Evolutionary conservation across 2,888 invertebrate genomes (phyloP).

Genomic region (Acanthosoma haemorrhoidale): DNA sequence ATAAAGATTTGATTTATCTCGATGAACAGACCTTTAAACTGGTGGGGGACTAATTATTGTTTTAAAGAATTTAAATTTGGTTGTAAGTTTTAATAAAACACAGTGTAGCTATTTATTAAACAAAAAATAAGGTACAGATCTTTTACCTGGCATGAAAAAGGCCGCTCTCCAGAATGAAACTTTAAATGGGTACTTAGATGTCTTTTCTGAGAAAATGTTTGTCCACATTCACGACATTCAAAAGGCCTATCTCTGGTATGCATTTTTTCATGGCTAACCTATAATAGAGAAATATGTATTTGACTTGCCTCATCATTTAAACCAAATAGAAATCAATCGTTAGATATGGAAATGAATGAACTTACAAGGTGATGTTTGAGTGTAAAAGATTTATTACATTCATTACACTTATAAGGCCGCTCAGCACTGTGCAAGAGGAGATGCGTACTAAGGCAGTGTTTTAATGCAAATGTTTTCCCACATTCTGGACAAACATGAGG

Average conservation of each 20-base stretch:
- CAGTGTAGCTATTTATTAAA: too few relatives aligned
- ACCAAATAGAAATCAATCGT: too few relatives aligned
- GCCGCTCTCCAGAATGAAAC: constrained; percentile 79
- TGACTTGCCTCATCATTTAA: not conserved
- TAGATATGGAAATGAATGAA: not conserved
- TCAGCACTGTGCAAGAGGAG: constrained; percentile 73
- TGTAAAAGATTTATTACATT: constrained; percentile 82
- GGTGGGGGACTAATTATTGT: too few relatives aligned
- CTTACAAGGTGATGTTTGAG: constrained; percentile 68
- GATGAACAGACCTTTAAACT: too few relatives aligned
- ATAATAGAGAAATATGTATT: constrained; percentile 1
- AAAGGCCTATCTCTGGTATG: constrained; percentile 78
- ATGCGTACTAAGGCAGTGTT: constrained; percentile 60
- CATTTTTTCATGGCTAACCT: constrained; percentile 72
- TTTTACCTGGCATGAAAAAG: constrained; percentile 69
- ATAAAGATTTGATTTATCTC: too few relatives aligned
- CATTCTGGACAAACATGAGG: constrained; percentile 45
- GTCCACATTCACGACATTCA: constrained; percentile 74
- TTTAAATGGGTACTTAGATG: constrained; percentile 80
- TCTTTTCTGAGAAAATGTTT: constrained; percentile 73
- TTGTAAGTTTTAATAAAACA: too few relatives aligned
- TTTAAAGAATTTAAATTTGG: too few relatives aligned
- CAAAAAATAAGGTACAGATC: too few relatives aligned
- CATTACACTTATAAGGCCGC: constrained; percentile 73
- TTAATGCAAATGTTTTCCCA: constrained; percentile 45